Evolutionary conservation across 2,113 vertebrate species (phyloP).

Genomic region (Phaethon lepturus): DNA sequence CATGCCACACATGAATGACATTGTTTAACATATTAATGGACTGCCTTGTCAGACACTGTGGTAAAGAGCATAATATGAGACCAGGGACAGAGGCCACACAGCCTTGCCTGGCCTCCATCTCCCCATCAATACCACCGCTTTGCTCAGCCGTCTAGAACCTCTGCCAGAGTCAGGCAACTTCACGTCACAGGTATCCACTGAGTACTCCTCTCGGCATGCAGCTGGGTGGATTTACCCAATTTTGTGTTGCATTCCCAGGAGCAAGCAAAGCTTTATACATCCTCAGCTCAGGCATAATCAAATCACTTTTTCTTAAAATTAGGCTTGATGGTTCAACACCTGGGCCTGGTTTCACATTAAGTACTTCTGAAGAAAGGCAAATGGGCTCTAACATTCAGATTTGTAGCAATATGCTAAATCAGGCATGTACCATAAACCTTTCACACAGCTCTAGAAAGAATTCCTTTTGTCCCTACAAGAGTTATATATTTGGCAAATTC

Average conservation of each 20-base stretch:
- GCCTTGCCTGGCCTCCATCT: background rate
- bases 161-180: background rate
- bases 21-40: background rate
- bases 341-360: background rate
- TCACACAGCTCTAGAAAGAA: constrained; percentile 51
- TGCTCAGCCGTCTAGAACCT: background rate
- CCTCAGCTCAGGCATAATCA: background rate
- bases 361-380: background rate
- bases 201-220: background rate
- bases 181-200: background rate
- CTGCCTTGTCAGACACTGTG: background rate
- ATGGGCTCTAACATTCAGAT: background rate
- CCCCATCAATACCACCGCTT: background rate
- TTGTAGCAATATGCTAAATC: constrained; percentile 20
- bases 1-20: background rate
- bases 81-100: background rate
- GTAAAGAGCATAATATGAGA: background rate
- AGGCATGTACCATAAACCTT: constrained; percentile 23
- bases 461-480: constrained; percentile 63
- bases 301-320: constrained; percentile 2
- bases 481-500: constrained; percentile 58
- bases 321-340: background rate
- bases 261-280: background rate
- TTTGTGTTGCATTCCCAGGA: background rate
- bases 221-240: background rate